A percentile compares a stretch with the other conserved stretches of the same genome.
Evolutionary conservation across 2,797 vertebrate species (phyloP).

Genomic region (Cryptoprocta ferox): DNA sequence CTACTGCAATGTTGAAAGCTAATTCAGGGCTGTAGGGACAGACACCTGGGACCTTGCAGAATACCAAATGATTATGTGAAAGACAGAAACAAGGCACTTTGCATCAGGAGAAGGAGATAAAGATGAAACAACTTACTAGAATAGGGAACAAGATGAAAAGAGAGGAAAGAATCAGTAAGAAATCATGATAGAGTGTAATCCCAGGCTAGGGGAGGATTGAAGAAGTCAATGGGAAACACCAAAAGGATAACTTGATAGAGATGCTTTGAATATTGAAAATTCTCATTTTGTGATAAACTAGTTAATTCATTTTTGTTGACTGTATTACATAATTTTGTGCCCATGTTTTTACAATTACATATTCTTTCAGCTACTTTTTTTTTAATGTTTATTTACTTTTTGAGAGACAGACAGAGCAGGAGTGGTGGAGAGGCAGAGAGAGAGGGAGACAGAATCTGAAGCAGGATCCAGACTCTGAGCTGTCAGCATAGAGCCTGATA

Average conservation of each 20-base stretch:
- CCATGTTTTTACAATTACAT: not conserved
- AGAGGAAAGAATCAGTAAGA: not conserved
- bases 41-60: not conserved
- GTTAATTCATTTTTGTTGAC: not conserved
- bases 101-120: not conserved
- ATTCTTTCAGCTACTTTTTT: conserved; percentile 51
- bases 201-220: not conserved
- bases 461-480: too few relatives aligned
- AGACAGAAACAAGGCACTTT: not conserved
- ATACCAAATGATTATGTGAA: not conserved
- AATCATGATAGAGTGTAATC: not conserved
- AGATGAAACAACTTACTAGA: not conserved
- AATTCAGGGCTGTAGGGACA: not conserved
- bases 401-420: too few relatives aligned
- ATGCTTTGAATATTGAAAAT: not conserved
- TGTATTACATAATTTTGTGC: not conserved
- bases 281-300: conserved; percentile 12
- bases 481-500: too few relatives aligned
- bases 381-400: too few relatives aligned
- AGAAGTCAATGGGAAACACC: not conserved
- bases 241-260: not conserved
- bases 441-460: too few relatives aligned
- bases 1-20: not conserved
- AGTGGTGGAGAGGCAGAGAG: too few relatives aligned
- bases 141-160: not conserved